Conservation (phyloP, 2,797 vertebrate genomes). For the Molothrus aeneus region DNA sequence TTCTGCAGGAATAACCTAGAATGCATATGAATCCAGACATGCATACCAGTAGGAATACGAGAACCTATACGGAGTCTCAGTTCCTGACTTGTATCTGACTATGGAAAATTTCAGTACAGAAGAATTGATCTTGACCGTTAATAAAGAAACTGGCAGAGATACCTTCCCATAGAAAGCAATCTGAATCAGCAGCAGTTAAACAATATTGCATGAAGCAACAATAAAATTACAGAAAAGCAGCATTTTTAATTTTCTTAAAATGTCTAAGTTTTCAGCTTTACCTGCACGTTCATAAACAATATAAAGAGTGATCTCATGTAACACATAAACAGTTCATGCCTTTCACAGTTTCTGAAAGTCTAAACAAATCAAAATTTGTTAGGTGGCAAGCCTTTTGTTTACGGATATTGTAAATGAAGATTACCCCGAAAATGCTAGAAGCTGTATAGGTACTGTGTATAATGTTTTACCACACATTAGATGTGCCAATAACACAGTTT, state of each 20-base stretch:
- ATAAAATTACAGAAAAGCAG: conserved; percentile 81
- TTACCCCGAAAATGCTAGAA: conserved; percentile 79
- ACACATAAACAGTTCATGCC: conserved; percentile 81
- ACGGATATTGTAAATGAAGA: conserved; percentile 82
- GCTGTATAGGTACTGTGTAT: conserved; percentile 83
- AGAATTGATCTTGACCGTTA: conserved; percentile 76
- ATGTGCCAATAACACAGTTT: conserved; percentile 88
- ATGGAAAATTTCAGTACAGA: conserved; percentile 76
- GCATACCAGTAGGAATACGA: conserved; percentile 76
- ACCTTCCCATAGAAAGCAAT: conserved; percentile 83
- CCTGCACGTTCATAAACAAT: conserved; percentile 84
- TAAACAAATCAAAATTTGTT: conserved; percentile 82
- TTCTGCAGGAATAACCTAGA: conserved; percentile 82
- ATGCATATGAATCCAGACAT: conserved; percentile 73
- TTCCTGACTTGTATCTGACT: conserved; percentile 78
- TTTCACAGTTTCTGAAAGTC: conserved; percentile 85
- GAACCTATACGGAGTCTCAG: conserved; percentile 76
- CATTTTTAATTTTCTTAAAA: conserved; percentile 83
- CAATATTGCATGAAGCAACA: conserved; percentile 90
- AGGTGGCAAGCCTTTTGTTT: conserved; percentile 88
- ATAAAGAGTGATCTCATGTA: conserved; percentile 79
- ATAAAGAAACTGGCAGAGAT: conserved; percentile 81
- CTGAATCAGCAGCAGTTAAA: conserved; percentile 84
- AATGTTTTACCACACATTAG: conserved; percentile 86
- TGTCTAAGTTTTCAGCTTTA: conserved; percentile 80